Conservation (phyloP, 2,113 vertebrate genomes). For the Rhabdomys dilectus region DNA sequence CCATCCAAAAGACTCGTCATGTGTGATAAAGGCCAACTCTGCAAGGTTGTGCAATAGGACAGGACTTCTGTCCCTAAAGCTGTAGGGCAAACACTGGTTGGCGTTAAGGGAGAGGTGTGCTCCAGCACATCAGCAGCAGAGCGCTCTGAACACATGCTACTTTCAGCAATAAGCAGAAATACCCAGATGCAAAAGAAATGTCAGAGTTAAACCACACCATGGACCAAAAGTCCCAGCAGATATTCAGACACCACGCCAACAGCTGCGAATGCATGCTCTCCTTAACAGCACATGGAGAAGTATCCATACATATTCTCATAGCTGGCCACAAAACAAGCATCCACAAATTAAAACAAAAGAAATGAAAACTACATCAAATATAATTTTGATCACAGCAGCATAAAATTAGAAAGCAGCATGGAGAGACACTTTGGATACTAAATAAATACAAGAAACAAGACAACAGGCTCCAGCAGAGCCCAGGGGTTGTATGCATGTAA, state of each 20-base stretch:
- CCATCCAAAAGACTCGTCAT: background rate
- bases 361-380: background rate
- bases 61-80: too few species aligned
- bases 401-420: background rate
- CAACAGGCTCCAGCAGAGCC: background rate
- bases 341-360: background rate
- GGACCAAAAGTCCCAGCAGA: background rate
- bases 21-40: background rate
- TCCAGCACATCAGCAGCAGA: background rate
- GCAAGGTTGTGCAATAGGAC: too few species aligned
- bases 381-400: background rate
- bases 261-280: background rate
- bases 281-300: background rate
- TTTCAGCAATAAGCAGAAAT: background rate
- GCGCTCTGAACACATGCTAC: too few species aligned
- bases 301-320: background rate
- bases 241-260: background rate
- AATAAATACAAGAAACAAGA: background rate
- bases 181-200: background rate
- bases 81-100: background rate
- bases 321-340: background rate
- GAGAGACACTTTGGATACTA: background rate
- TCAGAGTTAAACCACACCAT: background rate
- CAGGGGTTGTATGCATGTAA: background rate
- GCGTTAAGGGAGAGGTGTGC: background rate